phyloP scores from a whole-genome alignment of 1,140 invertebrate genomes.

The Drosophila miranda region DNA sequence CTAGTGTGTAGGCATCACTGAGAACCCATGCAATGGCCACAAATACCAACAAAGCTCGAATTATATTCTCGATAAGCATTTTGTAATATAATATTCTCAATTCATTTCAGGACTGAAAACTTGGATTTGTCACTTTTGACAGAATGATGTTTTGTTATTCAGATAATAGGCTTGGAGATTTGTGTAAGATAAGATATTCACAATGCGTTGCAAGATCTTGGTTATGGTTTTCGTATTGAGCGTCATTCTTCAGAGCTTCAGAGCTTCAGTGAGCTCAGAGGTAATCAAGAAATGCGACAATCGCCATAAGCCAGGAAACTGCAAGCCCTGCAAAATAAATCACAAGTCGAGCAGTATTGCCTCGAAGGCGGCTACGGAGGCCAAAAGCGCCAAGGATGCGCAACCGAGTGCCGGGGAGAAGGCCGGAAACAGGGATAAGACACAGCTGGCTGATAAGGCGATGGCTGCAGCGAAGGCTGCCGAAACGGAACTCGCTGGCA shows the following conservation, averaged over 20 bases:
- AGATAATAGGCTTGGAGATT: conserved; percentile 17
- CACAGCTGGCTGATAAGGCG: conserved; percentile 28
- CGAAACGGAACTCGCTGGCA: conserved; percentile 19
- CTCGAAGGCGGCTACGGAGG: conserved; percentile 16
- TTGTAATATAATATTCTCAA: neutral
- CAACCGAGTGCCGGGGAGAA: conserved; percentile 11
- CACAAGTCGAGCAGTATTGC: conserved; percentile 29
- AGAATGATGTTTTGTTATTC: neutral
- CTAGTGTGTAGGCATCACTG: no score
- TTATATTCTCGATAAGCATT: neutral
- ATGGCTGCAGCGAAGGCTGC: conserved; percentile 37
- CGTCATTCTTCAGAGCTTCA: conserved; percentile 15
- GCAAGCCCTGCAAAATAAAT: conserved; percentile 7
- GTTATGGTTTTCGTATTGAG: conserved; percentile 17
- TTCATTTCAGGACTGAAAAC: neutral
- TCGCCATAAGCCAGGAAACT: neutral
- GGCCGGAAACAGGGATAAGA: conserved; percentile 14
- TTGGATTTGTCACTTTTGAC: neutral
- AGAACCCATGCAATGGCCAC: no score
- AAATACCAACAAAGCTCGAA: no score
- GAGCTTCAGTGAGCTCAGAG: neutral
- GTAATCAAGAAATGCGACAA: neutral
- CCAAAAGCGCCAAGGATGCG: conserved; percentile 31
- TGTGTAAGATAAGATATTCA: conserved; percentile 23
- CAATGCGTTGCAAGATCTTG: conserved; percentile 38